A percentile compares a stretch with the other conserved stretches of the same genome.
phyloP scores from a whole-genome alignment of 30 jellyfish, hydroid and myxozoan genomes.

The Aurelia sp. region DNA sequence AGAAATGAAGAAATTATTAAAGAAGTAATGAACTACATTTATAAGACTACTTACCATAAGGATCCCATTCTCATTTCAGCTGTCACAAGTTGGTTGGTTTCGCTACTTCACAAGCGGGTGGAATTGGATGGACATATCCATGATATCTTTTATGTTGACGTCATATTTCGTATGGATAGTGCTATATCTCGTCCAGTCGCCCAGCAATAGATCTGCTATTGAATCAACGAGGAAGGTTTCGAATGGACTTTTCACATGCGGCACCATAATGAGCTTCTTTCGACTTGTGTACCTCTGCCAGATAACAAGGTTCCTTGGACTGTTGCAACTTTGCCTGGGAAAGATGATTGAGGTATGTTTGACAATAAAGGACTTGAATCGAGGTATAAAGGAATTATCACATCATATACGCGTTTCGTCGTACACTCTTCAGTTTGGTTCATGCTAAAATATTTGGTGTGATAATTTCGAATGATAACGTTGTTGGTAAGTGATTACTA shows the following conservation, averaged over 20 bases:
- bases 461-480: too few relatives aligned
- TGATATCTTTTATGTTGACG: constrained; percentile 77
- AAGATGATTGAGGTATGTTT: constrained; percentile 82
- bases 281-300: constrained; percentile 93
- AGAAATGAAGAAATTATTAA: too few relatives aligned
- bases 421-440: too few relatives aligned
- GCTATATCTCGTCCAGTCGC: constrained; percentile 44
- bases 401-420: too few relatives aligned
- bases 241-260: constrained; percentile 87
- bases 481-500: too few relatives aligned
- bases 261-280: constrained; percentile 88
- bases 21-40: too few relatives aligned
- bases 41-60: too few relatives aligned
- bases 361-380: too few relatives aligned
- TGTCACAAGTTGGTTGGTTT: constrained; percentile 57
- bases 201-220: constrained; percentile 3
- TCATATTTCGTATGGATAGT: constrained; percentile 74
- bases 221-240: constrained; percentile 53
- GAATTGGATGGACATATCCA: constrained; percentile 90
- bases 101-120: constrained; percentile 84
- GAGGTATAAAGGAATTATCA: too few relatives aligned
- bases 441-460: too few relatives aligned
- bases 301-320: constrained; percentile 86
- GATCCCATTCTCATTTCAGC: constrained; percentile 41
- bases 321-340: constrained; percentile 94